Evolutionary conservation across 2,797 vertebrate genomes (phyloP).

Genomic region (Urosaurus nigricauda): DNA sequence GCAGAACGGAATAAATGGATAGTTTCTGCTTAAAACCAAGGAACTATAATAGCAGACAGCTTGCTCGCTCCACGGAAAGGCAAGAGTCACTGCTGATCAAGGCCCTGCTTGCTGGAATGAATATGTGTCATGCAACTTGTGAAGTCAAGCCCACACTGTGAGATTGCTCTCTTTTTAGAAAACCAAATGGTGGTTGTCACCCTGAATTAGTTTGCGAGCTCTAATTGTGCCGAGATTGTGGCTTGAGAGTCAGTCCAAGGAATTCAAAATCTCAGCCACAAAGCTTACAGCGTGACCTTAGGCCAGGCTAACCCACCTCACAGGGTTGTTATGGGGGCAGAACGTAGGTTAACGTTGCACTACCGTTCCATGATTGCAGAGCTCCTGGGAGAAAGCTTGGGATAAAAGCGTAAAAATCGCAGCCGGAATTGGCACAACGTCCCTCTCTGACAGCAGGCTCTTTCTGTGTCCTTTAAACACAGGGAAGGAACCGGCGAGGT

Average conservation of each 20-base stretch:
- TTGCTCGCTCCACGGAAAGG: background rate
- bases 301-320: background rate
- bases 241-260: background rate
- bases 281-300: background rate
- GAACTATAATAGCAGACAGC: background rate
- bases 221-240: background rate
- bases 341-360: too few relatives aligned
- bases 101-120: background rate
- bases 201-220: background rate
- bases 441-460: background rate
- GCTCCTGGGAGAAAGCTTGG: background rate
- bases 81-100: background rate
- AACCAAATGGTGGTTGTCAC: background rate
- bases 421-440: background rate
- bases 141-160: background rate
- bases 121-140: background rate
- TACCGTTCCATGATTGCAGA: background rate
- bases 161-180: too few relatives aligned
- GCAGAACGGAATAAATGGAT: background rate
- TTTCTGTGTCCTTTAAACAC: background rate
- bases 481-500: background rate
- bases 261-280: background rate
- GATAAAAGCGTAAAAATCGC: background rate
- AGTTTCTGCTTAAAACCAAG: background rate
- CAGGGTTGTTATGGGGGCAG: background rate